Percentiles rank a stretch among this genome's conserved stretches.
Conservation (phyloP, 2,797 vertebrate genomes). For the Pachyuromys duprasi region DNA sequence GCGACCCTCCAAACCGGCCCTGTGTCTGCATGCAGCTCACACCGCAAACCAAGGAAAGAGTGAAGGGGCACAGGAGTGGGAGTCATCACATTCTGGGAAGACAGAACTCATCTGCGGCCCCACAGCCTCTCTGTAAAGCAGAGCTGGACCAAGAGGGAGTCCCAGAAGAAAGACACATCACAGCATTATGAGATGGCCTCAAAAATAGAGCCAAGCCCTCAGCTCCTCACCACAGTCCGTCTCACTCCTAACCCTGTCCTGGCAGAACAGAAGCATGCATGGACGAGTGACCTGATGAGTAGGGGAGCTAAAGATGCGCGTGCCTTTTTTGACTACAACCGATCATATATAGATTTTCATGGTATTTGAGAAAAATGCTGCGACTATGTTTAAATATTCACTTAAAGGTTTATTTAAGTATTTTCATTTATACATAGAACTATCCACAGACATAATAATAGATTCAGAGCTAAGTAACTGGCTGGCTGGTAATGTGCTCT, state of each 20-base stretch:
- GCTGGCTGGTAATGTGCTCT: neutral
- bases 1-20: neutral
- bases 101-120: neutral
- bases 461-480: slow-evolving; percentile 59
- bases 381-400: slow-evolving; percentile 59
- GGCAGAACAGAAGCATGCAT: neutral
- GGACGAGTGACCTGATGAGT: neutral
- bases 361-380: slow-evolving; percentile 35
- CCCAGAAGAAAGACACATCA: neutral
- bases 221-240: neutral
- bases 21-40: slow-evolving; percentile 7
- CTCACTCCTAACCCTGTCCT: neutral
- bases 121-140: neutral
- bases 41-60: slow-evolving; percentile 50
- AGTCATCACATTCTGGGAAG: neutral
- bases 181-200: neutral
- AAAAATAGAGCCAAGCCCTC: neutral
- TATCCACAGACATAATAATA: slow-evolving; percentile 2
- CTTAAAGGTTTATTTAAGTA: slow-evolving; percentile 59
- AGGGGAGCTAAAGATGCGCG: neutral
- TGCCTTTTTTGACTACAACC: neutral
- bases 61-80: neutral
- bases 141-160: neutral
- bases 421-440: slow-evolving; percentile 28
- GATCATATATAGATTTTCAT: neutral